These are phyloP conservation scores for Lateolabrax maculatus DNA, from an alignment of 2,797 vertebrate genomes.

Conservation along the genomic window DNA sequence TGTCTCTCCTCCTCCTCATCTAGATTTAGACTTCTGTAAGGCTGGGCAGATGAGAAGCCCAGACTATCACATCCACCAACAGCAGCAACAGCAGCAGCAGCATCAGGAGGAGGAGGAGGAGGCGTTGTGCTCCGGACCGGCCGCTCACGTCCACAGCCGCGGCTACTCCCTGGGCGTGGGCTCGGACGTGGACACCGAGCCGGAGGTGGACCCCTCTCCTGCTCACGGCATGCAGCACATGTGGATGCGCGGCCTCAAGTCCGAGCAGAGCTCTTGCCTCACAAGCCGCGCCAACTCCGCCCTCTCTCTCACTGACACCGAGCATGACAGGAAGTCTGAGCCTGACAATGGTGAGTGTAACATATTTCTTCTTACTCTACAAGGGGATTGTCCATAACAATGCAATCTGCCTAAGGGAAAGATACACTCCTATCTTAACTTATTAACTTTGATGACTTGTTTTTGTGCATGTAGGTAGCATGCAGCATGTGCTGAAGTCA, in stretches of 20 bases:
- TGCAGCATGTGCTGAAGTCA: conserved; percentile 9
- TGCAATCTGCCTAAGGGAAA: conserved; percentile 6
- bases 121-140: conserved; percentile 83
- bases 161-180: conserved; percentile 92
- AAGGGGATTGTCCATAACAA: conserved; percentile 23
- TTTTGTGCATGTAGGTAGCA: conserved; percentile 6
- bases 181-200: conserved; percentile 95
- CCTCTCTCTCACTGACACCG: conserved; percentile 96
- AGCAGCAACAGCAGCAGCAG: conserved; percentile 75
- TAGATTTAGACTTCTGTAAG: conserved; percentile 95
- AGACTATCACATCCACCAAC: conserved; percentile 86
- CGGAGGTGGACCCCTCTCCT: conserved; percentile 92
- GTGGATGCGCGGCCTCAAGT: conserved; percentile 98
- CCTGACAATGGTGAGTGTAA: conserved; percentile 93
- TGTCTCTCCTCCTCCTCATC: conserved; percentile 35
- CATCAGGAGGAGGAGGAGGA: conserved; percentile 82
- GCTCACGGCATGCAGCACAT: conserved; percentile 93
- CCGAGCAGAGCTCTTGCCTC: conserved; percentile 95
- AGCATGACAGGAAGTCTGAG: conserved; percentile 97
- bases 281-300: conserved; percentile 97
- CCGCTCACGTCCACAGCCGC: conserved; percentile 80
- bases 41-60: conserved; percentile 89
- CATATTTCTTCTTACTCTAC: background rate
- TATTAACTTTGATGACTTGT: too few species aligned
- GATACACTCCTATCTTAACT: background rate